A percentile compares a stretch with the other conserved stretches of the same genome.
phyloP scores from a whole-genome alignment of 2,888 invertebrate species.

The Nomada flava region DNA sequence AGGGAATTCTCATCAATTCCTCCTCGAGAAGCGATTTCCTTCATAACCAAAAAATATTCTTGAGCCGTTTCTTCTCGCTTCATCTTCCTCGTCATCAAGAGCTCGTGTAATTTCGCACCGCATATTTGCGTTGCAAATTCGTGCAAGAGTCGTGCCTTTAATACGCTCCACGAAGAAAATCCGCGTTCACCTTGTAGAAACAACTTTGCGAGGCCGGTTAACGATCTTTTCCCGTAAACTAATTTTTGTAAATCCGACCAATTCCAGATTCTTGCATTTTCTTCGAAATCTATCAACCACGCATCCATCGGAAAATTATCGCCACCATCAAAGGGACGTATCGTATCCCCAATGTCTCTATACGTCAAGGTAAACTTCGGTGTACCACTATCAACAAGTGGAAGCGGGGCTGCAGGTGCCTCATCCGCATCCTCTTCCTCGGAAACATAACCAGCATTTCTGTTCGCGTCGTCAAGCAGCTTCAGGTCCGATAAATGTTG shows the following conservation, averaged over 20 bases:
- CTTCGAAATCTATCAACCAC: slow-evolving; percentile 17
- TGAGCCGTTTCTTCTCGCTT: background rate
- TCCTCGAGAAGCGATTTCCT: slow-evolving; percentile 1
- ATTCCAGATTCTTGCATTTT: slow-evolving; percentile 8
- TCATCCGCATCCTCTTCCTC: too few relatives aligned
- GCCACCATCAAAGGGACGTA: slow-evolving; percentile 6
- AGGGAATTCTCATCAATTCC: slow-evolving; percentile 2
- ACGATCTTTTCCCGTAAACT: slow-evolving; percentile 12
- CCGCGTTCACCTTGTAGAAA: background rate
- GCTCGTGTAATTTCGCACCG: background rate
- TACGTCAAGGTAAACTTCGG: slow-evolving; percentile 4
- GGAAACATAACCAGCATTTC: too few relatives aligned
- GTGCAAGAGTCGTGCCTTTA: background rate
- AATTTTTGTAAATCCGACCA: slow-evolving; percentile 25
- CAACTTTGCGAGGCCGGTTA: background rate
- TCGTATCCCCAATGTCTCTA: slow-evolving; percentile 9
- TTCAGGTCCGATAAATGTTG: background rate
- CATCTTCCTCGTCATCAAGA: background rate
- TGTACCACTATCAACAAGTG: background rate
- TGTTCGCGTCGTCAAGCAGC: too few relatives aligned
- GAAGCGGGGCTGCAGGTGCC: too few relatives aligned
- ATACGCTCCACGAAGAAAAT: background rate
- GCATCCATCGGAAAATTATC: slow-evolving; percentile 14
- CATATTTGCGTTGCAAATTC: background rate
- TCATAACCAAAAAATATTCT: slow-evolving; percentile 14